These are phyloP conservation scores for Toxotes lorentzi DNA, from an alignment of 2,797 vertebrate genomes.

Conservation along the genomic window DNA sequence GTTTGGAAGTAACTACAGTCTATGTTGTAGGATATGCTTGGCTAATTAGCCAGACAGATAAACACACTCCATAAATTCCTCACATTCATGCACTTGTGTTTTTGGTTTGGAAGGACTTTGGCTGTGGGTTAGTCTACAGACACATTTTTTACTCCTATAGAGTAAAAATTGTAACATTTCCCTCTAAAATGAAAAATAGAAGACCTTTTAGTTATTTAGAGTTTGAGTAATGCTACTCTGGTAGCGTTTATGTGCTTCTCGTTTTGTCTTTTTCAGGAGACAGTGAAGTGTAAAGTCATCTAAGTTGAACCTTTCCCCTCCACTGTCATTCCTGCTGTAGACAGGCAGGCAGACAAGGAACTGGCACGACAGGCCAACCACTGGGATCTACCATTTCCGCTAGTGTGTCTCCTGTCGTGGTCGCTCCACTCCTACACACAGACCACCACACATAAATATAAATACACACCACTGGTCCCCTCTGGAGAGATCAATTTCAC, in stretches of 20 bases:
- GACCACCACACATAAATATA: conserved; percentile 67
- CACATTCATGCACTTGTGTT: background rate
- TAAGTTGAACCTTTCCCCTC: conserved; percentile 29
- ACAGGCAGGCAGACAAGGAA: conserved; percentile 67
- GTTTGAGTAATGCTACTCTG: conserved; percentile 8
- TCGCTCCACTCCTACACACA: conserved; percentile 48
- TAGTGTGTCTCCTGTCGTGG: conserved; percentile 64
- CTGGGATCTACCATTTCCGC: conserved; percentile 71
- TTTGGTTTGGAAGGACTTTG: background rate
- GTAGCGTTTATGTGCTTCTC: background rate
- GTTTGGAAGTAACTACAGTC: background rate
- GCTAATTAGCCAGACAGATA: background rate
- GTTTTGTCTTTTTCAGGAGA: background rate
- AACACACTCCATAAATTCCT: background rate
- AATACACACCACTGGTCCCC: conserved; percentile 74
- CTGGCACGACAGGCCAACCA: conserved; percentile 38
- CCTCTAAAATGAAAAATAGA: background rate
- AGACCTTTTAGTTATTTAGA: background rate
- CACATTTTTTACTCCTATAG: too few relatives aligned
- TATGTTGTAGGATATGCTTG: background rate
- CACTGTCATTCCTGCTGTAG: conserved; percentile 30
- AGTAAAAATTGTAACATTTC: background rate
- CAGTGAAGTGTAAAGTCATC: background rate
- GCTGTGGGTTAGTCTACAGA: background rate
- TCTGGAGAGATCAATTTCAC: conserved; percentile 83